Conservation (phyloP, 2,113 vertebrate genomes). For the Lontra canadensis region DNA sequence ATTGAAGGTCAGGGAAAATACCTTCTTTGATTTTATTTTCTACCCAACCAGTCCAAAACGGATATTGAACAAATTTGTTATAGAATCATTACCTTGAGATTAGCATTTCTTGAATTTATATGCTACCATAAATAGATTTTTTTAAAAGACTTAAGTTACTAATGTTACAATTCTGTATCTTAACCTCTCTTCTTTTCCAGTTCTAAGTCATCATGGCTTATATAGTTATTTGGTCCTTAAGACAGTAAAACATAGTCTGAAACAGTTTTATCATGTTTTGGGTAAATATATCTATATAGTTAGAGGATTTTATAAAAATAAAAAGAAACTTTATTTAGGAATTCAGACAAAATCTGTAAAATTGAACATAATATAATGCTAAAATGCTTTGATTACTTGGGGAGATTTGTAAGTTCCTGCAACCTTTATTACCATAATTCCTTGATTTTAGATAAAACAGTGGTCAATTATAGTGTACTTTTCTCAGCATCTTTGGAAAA, state of each 20-base stretch:
- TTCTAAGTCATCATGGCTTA: not conserved
- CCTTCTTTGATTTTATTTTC: slow-evolving; percentile 65
- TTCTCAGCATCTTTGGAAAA: not conserved
- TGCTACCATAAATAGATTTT: not conserved
- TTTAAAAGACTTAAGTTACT: not conserved
- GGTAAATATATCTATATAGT: not conserved
- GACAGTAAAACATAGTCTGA: not conserved
- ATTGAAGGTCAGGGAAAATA: slow-evolving; percentile 75
- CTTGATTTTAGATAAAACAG: not conserved
- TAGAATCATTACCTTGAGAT: not conserved
- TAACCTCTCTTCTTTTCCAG: not conserved
- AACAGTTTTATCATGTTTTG: not conserved
- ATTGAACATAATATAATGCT: not conserved
- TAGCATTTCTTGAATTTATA: not conserved
- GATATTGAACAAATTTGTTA: slow-evolving; percentile 43
- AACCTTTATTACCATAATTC: not conserved
- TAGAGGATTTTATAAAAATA: not conserved
- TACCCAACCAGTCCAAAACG: slow-evolving; percentile 30
- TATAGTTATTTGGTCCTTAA: not conserved
- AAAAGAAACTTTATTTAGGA: not conserved
- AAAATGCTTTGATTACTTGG: not conserved
- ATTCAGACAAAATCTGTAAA: not conserved
- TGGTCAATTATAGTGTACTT: not conserved
- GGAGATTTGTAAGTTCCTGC: not conserved
- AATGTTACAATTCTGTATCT: not conserved